Evolutionary conservation across 2,113 vertebrate species (phyloP).

Genomic region (Atherinomorus stipes): DNA sequence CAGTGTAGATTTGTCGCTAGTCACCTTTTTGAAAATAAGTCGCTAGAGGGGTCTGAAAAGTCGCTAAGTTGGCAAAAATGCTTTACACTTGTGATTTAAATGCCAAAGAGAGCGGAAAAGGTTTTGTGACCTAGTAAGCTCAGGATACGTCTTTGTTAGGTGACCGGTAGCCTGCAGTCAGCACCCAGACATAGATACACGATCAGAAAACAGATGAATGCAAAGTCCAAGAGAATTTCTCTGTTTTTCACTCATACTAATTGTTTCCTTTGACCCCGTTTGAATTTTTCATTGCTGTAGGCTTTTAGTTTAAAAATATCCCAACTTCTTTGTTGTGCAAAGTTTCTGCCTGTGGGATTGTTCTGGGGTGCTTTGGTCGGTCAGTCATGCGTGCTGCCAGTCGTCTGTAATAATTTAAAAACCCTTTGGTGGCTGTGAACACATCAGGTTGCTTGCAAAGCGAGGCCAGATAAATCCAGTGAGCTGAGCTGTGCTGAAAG

Average conservation of each 20-base stretch:
- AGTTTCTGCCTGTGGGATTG: constrained; percentile 10
- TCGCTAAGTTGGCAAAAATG: too few species aligned
- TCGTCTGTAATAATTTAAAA: constrained; percentile 65
- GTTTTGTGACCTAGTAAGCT: not conserved
- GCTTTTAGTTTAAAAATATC: constrained; percentile 50
- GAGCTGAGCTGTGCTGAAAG: constrained; percentile 58
- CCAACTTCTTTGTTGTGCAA: constrained; percentile 14
- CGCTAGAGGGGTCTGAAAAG: too few species aligned
- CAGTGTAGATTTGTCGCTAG: too few species aligned
- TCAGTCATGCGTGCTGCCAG: constrained; percentile 63
- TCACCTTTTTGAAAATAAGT: too few species aligned
- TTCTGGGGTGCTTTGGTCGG: constrained; percentile 46
- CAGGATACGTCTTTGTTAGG: not conserved
- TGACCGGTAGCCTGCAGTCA: not conserved
- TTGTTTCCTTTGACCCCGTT: constrained; percentile 11
- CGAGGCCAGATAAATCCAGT: constrained; percentile 39
- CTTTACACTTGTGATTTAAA: not conserved
- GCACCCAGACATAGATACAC: not conserved
- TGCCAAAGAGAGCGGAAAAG: not conserved
- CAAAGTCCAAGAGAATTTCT: not conserved
- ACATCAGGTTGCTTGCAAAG: constrained; percentile 31
- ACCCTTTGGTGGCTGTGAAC: constrained; percentile 37
- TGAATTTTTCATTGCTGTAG: not conserved
- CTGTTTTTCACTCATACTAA: constrained; percentile 16
- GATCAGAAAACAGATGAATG: not conserved